Evolutionary conservation across 2,797 vertebrate genomes (phyloP).

Genomic region (Betta splendens): DNA sequence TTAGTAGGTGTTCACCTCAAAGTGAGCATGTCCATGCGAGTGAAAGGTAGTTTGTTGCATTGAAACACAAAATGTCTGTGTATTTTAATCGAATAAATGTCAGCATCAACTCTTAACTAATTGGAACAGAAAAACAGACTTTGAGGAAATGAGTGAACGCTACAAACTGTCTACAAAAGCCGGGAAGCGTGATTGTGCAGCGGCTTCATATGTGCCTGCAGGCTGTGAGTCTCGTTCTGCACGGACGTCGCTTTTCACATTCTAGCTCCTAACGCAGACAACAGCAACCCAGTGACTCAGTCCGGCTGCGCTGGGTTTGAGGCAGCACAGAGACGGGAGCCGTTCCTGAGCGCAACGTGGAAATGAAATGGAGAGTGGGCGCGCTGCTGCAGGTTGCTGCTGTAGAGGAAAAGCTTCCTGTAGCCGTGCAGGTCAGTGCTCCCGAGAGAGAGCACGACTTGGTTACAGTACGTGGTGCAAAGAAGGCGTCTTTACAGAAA

Average conservation of each 20-base stretch:
- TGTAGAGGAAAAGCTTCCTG: slow-evolving; percentile 4
- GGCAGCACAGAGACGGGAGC: slow-evolving; percentile 6
- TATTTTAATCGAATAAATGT: no score
- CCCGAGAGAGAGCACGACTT: background rate
- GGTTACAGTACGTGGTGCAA: background rate
- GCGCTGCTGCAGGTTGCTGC: slow-evolving; percentile 20
- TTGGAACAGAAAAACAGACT: no score
- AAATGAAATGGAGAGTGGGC: slow-evolving; percentile 42
- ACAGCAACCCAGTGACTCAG: slow-evolving; percentile 6
- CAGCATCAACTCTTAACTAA: no score
- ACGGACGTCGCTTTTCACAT: no score
- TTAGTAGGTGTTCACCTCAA: no score
- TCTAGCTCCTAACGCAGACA: background rate
- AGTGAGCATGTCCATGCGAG: no score
- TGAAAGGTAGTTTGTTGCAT: no score
- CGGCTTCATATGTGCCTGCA: no score
- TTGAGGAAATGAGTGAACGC: no score
- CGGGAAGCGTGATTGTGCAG: no score
- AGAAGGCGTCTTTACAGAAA: background rate
- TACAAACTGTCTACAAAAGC: no score
- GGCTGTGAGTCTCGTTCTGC: background rate
- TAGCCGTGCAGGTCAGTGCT: slow-evolving; percentile 8
- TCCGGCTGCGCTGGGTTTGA: background rate
- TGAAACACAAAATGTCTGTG: no score
- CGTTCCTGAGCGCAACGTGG: slow-evolving; percentile 24